A percentile compares a stretch with the other conserved stretches of the same genome.
Conservation (phyloP, 1,140 invertebrate genomes). For the Drosophila fuyamai region DNA sequence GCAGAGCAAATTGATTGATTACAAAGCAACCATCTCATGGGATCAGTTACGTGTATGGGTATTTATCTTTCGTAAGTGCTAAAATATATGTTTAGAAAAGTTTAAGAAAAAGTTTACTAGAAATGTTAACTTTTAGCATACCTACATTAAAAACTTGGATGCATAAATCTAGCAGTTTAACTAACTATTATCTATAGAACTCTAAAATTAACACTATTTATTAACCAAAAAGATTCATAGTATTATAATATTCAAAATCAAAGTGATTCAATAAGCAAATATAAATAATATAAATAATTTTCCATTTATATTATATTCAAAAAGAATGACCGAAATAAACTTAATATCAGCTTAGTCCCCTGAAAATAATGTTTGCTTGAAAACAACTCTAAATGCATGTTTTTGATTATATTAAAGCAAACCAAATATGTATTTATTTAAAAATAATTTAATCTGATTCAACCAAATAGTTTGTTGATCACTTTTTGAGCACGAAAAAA, state of each 20-base stretch:
- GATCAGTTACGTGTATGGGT: constrained; percentile 19
- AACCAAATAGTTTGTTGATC: constrained; percentile 26
- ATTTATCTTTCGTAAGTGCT: background rate
- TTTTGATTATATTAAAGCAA: constrained; percentile 1
- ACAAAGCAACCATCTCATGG: constrained; percentile 20
- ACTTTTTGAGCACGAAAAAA: constrained; percentile 12
- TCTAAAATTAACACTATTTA: too few relatives aligned
- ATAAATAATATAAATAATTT: too few relatives aligned
- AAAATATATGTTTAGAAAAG: background rate
- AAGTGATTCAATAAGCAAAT: too few relatives aligned
- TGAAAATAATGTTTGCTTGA: background rate
- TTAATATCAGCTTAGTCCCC: background rate
- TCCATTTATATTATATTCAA: background rate
- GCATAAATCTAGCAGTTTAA: too few relatives aligned
- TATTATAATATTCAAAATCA: too few relatives aligned
- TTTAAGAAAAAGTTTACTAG: background rate
- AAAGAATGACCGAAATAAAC: background rate
- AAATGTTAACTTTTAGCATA: too few relatives aligned
- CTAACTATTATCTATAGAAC: too few relatives aligned
- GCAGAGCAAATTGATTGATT: constrained; percentile 47
- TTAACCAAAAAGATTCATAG: too few relatives aligned
- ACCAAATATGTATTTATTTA: constrained; percentile 19
- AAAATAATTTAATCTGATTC: constrained; percentile 34
- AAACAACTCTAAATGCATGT: constrained; percentile 8
- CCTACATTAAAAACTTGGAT: too few relatives aligned